phyloP scores from a whole-genome alignment of 1,140 invertebrate genomes.

The Drosophila sechellia region DNA sequence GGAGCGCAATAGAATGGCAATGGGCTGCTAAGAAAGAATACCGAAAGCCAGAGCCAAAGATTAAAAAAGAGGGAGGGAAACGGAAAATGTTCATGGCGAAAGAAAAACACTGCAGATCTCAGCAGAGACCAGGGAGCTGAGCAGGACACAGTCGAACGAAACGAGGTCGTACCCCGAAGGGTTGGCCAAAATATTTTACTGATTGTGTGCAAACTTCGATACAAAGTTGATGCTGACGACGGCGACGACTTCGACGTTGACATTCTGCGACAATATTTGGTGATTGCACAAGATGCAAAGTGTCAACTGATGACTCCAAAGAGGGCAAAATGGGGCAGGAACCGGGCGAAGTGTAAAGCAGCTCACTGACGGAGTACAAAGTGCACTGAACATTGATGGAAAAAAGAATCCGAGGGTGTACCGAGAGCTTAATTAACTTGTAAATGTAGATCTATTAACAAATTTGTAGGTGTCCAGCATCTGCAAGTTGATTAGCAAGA shows the following conservation, averaged over 20 bases:
- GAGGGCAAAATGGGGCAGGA: slow-evolving; percentile 30
- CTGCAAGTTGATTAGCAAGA: background rate
- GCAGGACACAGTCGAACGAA: slow-evolving; percentile 65
- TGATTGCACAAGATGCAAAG: slow-evolving; percentile 83
- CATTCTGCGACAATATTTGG: slow-evolving; percentile 80
- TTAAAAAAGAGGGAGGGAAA: slow-evolving; percentile 62
- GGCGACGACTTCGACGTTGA: slow-evolving; percentile 50
- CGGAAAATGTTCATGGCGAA: slow-evolving; percentile 75
- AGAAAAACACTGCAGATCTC: slow-evolving; percentile 70
- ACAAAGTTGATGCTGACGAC: slow-evolving; percentile 72
- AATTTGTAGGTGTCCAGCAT: background rate
- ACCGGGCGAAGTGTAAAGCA: slow-evolving; percentile 13
- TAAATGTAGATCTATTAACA: background rate
- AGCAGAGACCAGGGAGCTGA: slow-evolving; percentile 2
- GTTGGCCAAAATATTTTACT: slow-evolving; percentile 83
- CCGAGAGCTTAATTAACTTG: slow-evolving; percentile 15
- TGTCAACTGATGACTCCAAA: slow-evolving; percentile 66
- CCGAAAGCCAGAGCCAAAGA: slow-evolving; percentile 73
- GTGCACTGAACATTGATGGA: slow-evolving; percentile 30
- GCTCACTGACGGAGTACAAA: slow-evolving; percentile 11
- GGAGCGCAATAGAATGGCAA: slow-evolving; percentile 18
- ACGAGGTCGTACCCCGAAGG: slow-evolving; percentile 79
- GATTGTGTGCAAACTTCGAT: slow-evolving; percentile 83
- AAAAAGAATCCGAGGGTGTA: background rate
- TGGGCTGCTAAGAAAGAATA: slow-evolving; percentile 63